phyloP scores from a whole-genome alignment of 2,113 vertebrate genomes.

The Apistogramma diplotaenia region DNA sequence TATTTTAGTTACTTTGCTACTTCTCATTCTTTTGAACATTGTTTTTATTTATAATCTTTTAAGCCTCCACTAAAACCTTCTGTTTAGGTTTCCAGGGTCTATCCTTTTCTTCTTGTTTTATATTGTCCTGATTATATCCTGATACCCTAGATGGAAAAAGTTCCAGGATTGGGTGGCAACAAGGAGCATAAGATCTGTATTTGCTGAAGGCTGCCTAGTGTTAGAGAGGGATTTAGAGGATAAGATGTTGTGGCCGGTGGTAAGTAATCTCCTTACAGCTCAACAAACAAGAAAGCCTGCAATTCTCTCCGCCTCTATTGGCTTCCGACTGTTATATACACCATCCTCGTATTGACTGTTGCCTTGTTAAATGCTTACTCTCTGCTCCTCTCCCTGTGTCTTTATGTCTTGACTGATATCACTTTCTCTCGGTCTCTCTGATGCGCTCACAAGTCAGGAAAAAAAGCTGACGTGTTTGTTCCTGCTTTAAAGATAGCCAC shows the following conservation, averaged over 20 bases:
- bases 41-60: conserved; percentile 5
- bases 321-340: conserved; percentile 39
- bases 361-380: conserved; percentile 33
- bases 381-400: background rate
- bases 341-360: conserved; percentile 38
- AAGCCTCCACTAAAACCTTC: background rate
- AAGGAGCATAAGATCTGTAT: conserved; percentile 47
- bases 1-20: background rate
- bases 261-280: conserved; percentile 66
- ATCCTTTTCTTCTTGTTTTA: conserved; percentile 4
- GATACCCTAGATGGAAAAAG: conserved; percentile 16
- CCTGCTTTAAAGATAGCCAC: background rate
- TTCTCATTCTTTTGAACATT: background rate
- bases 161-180: conserved; percentile 33
- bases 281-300: conserved; percentile 53
- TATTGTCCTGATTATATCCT: conserved; percentile 50
- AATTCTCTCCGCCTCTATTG: conserved; percentile 39
- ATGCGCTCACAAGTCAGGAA: background rate
- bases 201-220: conserved; percentile 45
- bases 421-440: background rate
- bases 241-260: conserved; percentile 51
- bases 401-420: background rate
- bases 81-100: conserved; percentile 22
- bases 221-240: conserved; percentile 53
- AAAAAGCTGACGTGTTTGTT: background rate